A percentile compares a stretch with the other conserved stretches of the same genome.
Conservation (phyloP, 1,140 invertebrate species). For the Thrips palmi region DNA sequence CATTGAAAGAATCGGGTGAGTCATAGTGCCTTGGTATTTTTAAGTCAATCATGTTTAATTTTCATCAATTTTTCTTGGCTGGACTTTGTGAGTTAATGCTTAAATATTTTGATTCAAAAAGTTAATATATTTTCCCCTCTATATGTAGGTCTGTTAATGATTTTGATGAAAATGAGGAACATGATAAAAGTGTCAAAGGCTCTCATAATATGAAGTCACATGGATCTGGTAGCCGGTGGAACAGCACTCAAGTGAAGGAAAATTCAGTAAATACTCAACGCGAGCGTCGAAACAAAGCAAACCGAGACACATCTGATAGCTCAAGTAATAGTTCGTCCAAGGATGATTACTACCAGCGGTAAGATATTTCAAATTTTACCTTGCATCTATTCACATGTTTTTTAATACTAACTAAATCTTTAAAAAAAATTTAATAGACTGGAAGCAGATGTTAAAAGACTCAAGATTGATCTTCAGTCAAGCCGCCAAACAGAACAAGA, state of each 20-base stretch:
- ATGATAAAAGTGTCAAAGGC: slow-evolving; percentile 29
- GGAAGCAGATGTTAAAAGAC: slow-evolving; percentile 49
- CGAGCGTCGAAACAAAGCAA: slow-evolving; percentile 36
- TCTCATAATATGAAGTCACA: neutral
- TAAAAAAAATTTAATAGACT: slow-evolving; percentile 24
- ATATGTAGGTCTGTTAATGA: slow-evolving; percentile 29
- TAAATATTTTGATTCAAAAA: too few species aligned
- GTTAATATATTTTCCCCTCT: slow-evolving; percentile 12
- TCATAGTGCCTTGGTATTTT: slow-evolving; percentile 11
- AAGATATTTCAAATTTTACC: slow-evolving; percentile 11
- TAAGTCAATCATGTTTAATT: slow-evolving; percentile 2
- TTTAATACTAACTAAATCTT: slow-evolving; percentile 9
- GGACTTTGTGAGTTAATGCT: too few species aligned
- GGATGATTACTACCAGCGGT: slow-evolving; percentile 40
- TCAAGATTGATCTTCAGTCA: slow-evolving; percentile 57
- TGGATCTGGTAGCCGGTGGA: slow-evolving; percentile 20
- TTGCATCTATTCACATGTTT: slow-evolving; percentile 3
- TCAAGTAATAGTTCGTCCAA: slow-evolving; percentile 33
- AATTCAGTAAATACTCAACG: slow-evolving; percentile 33
- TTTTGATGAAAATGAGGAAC: slow-evolving; percentile 33
- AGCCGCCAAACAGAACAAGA: slow-evolving; percentile 69
- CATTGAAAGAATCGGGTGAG: slow-evolving; percentile 31
- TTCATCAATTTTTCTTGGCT: slow-evolving; percentile 13
- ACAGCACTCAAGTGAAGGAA: slow-evolving; percentile 26
- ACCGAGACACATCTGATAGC: slow-evolving; percentile 29